Evolutionary conservation across 2,113 vertebrate genomes (phyloP), one percentile per base, ranked within the genome.

Genomic region (Ploceus nigricollis): DNA sequence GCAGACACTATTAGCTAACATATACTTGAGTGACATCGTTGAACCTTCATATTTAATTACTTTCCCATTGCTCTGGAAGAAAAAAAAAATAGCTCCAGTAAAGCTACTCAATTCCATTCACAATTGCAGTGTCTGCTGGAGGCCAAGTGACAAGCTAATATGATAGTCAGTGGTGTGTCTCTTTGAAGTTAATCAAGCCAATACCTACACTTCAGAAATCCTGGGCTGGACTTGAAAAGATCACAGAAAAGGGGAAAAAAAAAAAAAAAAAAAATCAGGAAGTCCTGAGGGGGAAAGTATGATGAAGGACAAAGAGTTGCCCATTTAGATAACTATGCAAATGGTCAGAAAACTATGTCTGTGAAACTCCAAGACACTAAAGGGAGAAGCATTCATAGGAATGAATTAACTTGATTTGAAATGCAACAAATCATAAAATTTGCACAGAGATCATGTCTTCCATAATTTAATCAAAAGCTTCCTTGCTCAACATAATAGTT

Each of bases 291-390:
- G 88, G 17, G 37, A 75, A 96, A 22, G 50, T 80, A 70, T 71
- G 94, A 95, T 64, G 54, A 82, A 97, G 82, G 92, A 97, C 95
- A 95, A 95, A 92, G 86, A 71, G 42, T 53, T 93, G 48, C 83
- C 58, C 13, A 22, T 89, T 96, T 72, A 84, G 80, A 93, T 94
- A 94, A 96, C 89, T 97, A 97, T 96, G 96, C 80, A 96, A 96
- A 97, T 96, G 64, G 61, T 66, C 82, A 94, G 66, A 93, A 94
- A 94, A 72, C 57, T 90, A 5, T 33, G n/a, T 50, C 82, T 64
- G 73, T 61, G 80, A 91, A 92, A 92, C 63, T 75, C 31, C 60
- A 64, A 89, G 53, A 84, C 72, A 58, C 60, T 92, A 25, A 88
- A 77, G 15, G 22, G 22, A 85, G 21, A 95, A 18, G 20, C 48